Evolutionary conservation across 1,140 invertebrate species (phyloP).

Genomic region (Cecropterus lyciades): DNA sequence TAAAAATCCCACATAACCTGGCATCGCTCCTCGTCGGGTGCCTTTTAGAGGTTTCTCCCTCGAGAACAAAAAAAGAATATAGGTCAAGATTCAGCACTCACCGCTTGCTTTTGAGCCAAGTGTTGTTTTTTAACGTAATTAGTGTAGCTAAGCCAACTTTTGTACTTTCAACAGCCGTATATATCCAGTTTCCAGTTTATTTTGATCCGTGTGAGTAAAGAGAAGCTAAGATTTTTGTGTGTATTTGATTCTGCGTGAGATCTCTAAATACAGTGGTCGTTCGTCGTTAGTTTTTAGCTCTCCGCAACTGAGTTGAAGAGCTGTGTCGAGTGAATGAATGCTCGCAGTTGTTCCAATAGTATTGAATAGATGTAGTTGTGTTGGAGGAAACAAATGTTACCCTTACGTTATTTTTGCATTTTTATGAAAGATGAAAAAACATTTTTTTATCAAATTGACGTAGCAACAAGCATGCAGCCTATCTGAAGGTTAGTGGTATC

Average conservation of each 20-base stretch:
- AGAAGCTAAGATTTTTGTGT: background rate
- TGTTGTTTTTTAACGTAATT: constrained; percentile 58
- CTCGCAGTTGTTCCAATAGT: constrained; percentile 6
- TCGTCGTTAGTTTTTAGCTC: constrained; percentile 21
- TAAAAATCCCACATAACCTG: too few relatives aligned
- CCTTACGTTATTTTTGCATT: background rate
- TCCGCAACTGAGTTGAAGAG: constrained; percentile 8
- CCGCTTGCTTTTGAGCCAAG: constrained; percentile 42
- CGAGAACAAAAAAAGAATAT: too few relatives aligned
- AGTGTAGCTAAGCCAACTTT: constrained; percentile 46
- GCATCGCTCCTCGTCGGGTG: too few relatives aligned
- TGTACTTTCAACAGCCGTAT: constrained; percentile 27
- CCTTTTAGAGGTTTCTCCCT: too few relatives aligned
- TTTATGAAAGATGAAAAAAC: background rate
- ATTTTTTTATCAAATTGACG: background rate
- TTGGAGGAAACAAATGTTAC: constrained; percentile 14
- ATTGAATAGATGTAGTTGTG: constrained; percentile 25
- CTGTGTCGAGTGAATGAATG: constrained; percentile 18
- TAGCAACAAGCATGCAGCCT: too few relatives aligned
- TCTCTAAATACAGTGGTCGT: constrained; percentile 16
- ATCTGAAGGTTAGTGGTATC: too few relatives aligned
- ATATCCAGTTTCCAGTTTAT: constrained; percentile 12
- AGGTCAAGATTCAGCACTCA: constrained; percentile 47
- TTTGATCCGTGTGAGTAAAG: constrained; percentile 8
- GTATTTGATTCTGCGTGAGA: constrained; percentile 7